Evolutionary conservation across 2,113 vertebrate species (phyloP).

Genomic region (Chitala chitala): DNA sequence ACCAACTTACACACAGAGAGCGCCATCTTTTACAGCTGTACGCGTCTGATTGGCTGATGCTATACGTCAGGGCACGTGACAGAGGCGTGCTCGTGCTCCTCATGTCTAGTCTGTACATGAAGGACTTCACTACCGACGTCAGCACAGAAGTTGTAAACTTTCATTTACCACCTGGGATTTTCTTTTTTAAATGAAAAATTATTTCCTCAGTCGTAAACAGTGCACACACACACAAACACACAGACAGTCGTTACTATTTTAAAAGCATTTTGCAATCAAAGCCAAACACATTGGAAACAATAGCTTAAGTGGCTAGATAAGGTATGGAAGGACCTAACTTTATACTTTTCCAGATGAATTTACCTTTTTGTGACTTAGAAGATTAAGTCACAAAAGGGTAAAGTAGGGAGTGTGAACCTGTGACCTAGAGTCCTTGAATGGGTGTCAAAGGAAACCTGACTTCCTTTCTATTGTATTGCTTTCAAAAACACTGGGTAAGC

Average conservation of each 20-base stretch:
- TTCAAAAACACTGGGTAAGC: slow-evolving; percentile 11
- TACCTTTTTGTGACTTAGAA: background rate
- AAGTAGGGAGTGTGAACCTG: background rate
- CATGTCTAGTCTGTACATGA: background rate
- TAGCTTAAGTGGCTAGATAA: too few species aligned
- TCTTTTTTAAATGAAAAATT: too few species aligned
- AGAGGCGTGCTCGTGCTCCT: slow-evolving; percentile 5
- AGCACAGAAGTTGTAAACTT: too few species aligned
- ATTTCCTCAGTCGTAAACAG: too few species aligned
- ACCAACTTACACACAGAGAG: slow-evolving; percentile 34
- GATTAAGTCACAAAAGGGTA: background rate
- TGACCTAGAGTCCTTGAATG: slow-evolving; percentile 3
- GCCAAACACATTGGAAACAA: too few species aligned
- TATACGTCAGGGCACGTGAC: slow-evolving; percentile 36
- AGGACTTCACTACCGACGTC: too few species aligned
- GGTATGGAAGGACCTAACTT: too few species aligned
- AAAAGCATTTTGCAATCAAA: too few species aligned
- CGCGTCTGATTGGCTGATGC: slow-evolving; percentile 45
- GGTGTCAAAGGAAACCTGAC: slow-evolving; percentile 1
- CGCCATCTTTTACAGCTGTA: slow-evolving; percentile 58
- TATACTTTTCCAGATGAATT: background rate
- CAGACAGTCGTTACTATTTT: too few species aligned
- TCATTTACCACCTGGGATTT: too few species aligned
- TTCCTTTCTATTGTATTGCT: slow-evolving; percentile 21
- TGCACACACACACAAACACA: too few species aligned